Base-by-base conservation (phyloP, 2,888 invertebrate genomes). In the Diarsia dahlii region DNA sequence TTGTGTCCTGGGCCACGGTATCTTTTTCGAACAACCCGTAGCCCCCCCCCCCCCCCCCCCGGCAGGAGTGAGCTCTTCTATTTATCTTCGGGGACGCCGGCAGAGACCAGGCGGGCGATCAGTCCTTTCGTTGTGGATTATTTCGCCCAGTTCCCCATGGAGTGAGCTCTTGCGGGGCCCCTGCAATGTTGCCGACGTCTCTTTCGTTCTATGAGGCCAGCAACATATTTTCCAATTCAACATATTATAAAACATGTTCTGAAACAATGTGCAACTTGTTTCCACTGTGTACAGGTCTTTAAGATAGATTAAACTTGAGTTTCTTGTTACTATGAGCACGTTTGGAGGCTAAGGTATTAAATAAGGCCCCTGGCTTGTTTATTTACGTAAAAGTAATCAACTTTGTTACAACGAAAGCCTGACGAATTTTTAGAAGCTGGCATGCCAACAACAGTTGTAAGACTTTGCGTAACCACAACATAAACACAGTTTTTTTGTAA, bases 241-340 rank as follows among this genome's bases (percentile, higher is more conserved):
- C 39, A 39, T n/a, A n/a, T n/a, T 20, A 62, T n/a, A 62, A 62
- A 62, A 62, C 34, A 60, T 60, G 20, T 63, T 63, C n/a, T 45
- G 1, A n/a, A 63, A 63, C 45, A 63, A 63, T 15, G 15, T 4
- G 12, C 63, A 45, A 63, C 63, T 60, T 60, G 18, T 60, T 60
- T 10, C 18, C 9, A 45, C 8, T 63, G 63, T 63, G 63, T 23
- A 23, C 45, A 5, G 3, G 9, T 13, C 23, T 45, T 23, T 45
- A 23, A 58, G 48, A 75, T 48, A 80, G 48, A 74, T 77, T 69
- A 63, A 72, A 50, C 20, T n/a, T 46, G 1, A 46, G 46, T 28
- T 15, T 58, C 71, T 80, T 64, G 56, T 64, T 20, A 48, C 39
- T 52, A 60, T 1, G 5, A 10, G 5, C 34, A 28, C 6, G 3